These are phyloP conservation scores for Aromia moschata DNA, from an alignment of 2,888 invertebrate genomes.

Conservation along the genomic window DNA sequence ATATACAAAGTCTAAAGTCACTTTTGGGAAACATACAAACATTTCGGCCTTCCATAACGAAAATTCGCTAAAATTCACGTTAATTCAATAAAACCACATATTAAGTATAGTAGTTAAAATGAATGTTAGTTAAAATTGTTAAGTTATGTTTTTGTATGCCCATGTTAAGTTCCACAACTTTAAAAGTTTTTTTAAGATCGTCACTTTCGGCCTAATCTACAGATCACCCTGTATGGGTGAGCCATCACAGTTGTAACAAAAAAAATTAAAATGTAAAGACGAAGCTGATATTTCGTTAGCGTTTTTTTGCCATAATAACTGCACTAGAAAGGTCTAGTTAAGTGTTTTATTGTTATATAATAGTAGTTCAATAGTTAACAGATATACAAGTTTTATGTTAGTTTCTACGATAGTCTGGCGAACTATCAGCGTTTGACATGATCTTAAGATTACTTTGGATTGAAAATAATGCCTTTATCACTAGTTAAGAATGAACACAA, in stretches of 20 bases:
- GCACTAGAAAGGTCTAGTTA: slow-evolving; percentile 49
- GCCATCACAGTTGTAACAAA: slow-evolving; percentile 20
- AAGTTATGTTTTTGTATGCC: slow-evolving; percentile 49
- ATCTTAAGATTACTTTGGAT: slow-evolving; percentile 42
- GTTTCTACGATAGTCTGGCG: slow-evolving; percentile 35
- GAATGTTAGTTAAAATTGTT: slow-evolving; percentile 52
- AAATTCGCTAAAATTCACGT: slow-evolving; percentile 44
- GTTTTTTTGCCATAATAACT: slow-evolving; percentile 48
- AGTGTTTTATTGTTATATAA: slow-evolving; percentile 54
- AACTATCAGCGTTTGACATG: slow-evolving; percentile 37
- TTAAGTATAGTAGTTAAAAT: slow-evolving; percentile 48
- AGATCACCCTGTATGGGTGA: slow-evolving; percentile 1
- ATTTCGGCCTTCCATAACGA: slow-evolving; percentile 53
- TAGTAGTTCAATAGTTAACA: slow-evolving; percentile 49
- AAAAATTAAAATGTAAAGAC: slow-evolving; percentile 14
- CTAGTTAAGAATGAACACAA: slow-evolving; percentile 6
- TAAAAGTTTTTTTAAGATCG: slow-evolving; percentile 46
- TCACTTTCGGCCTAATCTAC: slow-evolving; percentile 9
- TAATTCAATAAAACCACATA: slow-evolving; percentile 55
- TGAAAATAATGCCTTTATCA: slow-evolving; percentile 39
- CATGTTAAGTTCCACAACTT: slow-evolving; percentile 41
- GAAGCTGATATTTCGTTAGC: slow-evolving; percentile 46
- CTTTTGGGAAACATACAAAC: slow-evolving; percentile 59
- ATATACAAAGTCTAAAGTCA: slow-evolving; percentile 52
- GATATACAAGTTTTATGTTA: slow-evolving; percentile 45